Evolutionary conservation across 1,140 invertebrate genomes (phyloP), one percentile per base, ranked within the genome.

Genomic region (Drosophila santomea): DNA sequence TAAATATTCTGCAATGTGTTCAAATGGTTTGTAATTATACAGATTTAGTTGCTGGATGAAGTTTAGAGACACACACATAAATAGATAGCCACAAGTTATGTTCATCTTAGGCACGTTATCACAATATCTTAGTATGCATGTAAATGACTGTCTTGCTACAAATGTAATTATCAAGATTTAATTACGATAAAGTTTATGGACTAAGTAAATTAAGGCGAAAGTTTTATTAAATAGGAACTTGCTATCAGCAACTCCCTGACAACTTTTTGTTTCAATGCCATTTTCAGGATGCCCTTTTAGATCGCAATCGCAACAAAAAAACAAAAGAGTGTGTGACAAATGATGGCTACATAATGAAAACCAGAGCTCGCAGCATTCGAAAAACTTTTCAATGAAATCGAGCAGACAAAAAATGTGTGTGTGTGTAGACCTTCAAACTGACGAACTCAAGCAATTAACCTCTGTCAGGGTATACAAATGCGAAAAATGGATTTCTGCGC

Each of bases 401-500:
- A 0, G 15, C 0, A 32, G 35, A 23, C 6, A 15, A 39, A 54
- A 54, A 48, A 39, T 1, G 8, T 1, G 8, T 25, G 3, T 1
- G 8, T 1, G 8, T 25, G 3, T 35, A 36, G 38, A 66, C 17
- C 20, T 25, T 52, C 66, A 20, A 63, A 60, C 44, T 63, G 61
- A 60, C n/a, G 20, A 64, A 57, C 51, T 50, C 28, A 36, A 62
- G 44, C 57, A 45, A 57, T 43, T 54, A 66, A 57, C 35, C 44
- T 68, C 32, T 54, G 41, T 28, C 17, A 63, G 74, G 38, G 66
- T 78, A 61, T 43, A 11, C 63, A 57, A 67, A 73, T 74, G 61
- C 17, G 54, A 64, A 59, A 74, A 84, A 84, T 85, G 77, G 59
- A 64, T 76, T 84, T 71, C 78, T 72, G 78, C 47, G 28, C 47